Conservation (phyloP, 1,140 invertebrate species). For the Pseudomyrmex gracilis region DNA sequence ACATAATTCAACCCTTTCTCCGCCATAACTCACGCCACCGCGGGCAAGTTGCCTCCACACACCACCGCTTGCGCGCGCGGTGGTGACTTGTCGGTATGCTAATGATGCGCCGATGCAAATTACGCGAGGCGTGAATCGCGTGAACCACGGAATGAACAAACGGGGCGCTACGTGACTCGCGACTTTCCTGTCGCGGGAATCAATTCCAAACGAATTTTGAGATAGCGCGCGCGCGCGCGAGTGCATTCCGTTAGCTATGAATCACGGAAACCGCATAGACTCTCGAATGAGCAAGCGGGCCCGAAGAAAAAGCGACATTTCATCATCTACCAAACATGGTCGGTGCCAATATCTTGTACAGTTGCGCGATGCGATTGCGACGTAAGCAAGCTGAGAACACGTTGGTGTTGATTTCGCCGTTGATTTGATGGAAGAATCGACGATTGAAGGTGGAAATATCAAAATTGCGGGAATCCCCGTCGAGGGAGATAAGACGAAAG, state of each 20-base stretch:
- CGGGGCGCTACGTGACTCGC: not conserved
- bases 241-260: slow-evolving; percentile 26
- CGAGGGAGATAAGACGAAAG: not conserved
- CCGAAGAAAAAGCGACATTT: slow-evolving; percentile 36
- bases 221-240: not conserved
- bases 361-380: slow-evolving; percentile 31
- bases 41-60: slow-evolving; percentile 34
- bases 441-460: slow-evolving; percentile 22
- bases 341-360: slow-evolving; percentile 34
- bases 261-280: slow-evolving; percentile 4
- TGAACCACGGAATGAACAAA: slow-evolving; percentile 21
- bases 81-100: slow-evolving; percentile 74
- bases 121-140: slow-evolving; percentile 65
- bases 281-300: slow-evolving; percentile 8
- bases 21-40: slow-evolving; percentile 72
- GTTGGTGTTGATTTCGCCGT: slow-evolving; percentile 14
- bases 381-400: slow-evolving; percentile 33
- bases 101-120: slow-evolving; percentile 76
- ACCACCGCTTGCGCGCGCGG: not conserved
- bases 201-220: not conserved
- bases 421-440: slow-evolving; percentile 26
- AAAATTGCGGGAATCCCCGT: slow-evolving; percentile 11
- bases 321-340: slow-evolving; percentile 26
- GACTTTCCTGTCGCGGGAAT: slow-evolving; percentile 4
- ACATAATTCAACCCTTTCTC: slow-evolving; percentile 81